phyloP scores from a whole-genome alignment of 2,888 invertebrate genomes.

The Agrilus mali region DNA sequence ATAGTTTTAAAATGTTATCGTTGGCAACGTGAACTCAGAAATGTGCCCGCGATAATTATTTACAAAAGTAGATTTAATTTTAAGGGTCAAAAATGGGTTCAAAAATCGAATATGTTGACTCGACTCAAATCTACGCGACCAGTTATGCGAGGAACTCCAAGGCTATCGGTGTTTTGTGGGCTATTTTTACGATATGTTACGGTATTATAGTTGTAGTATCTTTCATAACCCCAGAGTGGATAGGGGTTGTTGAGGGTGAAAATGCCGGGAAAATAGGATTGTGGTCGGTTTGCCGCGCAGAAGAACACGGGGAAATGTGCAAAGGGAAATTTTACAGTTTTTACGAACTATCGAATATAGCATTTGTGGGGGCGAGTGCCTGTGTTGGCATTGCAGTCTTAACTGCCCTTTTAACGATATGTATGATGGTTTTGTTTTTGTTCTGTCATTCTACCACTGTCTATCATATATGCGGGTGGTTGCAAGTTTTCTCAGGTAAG shows the following conservation, averaged over 20 bases:
- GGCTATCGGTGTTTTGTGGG: conserved; percentile 96
- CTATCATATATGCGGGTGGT: conserved; percentile 87
- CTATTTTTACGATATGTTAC: conserved; percentile 93
- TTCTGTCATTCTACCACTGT: conserved; percentile 88
- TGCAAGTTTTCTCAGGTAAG: conserved; percentile 92
- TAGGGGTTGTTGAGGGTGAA: conserved; percentile 72
- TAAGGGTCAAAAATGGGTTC: conserved; percentile 55
- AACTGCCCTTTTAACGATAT: conserved; percentile 74
- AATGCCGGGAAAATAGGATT: conserved; percentile 86
- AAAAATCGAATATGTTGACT: conserved; percentile 86
- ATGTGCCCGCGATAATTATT: too few relatives aligned
- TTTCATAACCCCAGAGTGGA: conserved; percentile 91
- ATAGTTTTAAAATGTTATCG: too few relatives aligned
- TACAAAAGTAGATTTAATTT: too few relatives aligned
- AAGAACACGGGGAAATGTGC: conserved; percentile 70
- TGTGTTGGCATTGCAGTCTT: conserved; percentile 78
- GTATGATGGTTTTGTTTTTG: conserved; percentile 82
- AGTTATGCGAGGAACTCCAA: conserved; percentile 86
- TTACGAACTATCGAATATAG: conserved; percentile 59
- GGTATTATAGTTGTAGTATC: conserved; percentile 92
- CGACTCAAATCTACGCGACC: conserved; percentile 79
- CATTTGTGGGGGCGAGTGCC: conserved; percentile 77
- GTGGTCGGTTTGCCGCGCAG: conserved; percentile 76
- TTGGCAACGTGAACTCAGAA: too few relatives aligned
- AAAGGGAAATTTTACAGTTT: conserved; percentile 75